Conservation (phyloP, 2,797 vertebrate species). For the Macrochelys suwanniensis region DNA sequence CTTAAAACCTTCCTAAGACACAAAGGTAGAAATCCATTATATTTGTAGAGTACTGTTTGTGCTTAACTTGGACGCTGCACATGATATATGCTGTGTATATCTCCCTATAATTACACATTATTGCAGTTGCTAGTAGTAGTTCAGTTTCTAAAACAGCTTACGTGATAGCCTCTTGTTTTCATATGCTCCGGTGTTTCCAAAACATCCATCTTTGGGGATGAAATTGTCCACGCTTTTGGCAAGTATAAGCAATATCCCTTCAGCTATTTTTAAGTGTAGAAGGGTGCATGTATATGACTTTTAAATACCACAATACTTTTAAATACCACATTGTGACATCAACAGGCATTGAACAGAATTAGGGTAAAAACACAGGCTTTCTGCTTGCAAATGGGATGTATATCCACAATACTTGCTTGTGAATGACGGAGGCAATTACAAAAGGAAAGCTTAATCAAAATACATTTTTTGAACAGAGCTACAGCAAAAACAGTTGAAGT, state of each 20-base stretch:
- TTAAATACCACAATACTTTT: fast-evolving
- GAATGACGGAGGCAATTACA: not conserved
- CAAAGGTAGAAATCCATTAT: not conserved
- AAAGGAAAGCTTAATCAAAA: not conserved
- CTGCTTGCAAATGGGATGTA: too few species aligned
- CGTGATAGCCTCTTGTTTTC: not conserved
- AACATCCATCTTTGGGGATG: not conserved
- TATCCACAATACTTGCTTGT: not conserved
- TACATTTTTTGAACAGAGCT: not conserved
- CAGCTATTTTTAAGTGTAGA: not conserved
- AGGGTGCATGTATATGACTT: not conserved
- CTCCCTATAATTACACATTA: not conserved
- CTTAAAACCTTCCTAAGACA: not conserved
- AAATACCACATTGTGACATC: fast-evolving
- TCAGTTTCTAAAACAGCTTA: not conserved
- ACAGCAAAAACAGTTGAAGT: not conserved
- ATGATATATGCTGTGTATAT: not conserved
- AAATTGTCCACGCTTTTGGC: not conserved
- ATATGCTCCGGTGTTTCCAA: not conserved
- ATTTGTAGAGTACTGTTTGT: not conserved
- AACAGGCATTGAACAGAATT: fast-evolving
- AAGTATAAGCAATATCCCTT: not conserved
- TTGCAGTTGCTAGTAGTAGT: not conserved
- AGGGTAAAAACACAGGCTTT: not conserved
- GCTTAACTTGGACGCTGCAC: not conserved